Evolutionary conservation across 2,113 vertebrate genomes (phyloP), one percentile per base, ranked within the genome.

Genomic region (Pimephales promelas): DNA sequence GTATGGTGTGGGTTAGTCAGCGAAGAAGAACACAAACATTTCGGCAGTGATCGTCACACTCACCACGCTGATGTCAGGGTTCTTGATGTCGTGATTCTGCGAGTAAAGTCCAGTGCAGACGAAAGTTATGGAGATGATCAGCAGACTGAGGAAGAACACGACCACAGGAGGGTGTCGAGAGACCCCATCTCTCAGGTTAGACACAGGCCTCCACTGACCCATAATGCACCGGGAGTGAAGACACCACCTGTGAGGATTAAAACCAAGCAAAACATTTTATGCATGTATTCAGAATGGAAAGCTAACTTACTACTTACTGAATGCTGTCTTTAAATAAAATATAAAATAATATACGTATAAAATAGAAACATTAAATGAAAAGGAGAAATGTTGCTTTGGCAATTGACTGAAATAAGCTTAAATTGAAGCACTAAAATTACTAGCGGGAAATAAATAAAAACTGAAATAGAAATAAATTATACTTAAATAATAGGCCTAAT

Each of bases 21-120:
- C 28, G 49, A 11, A 9, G 40, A 13, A 43, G 8, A 79, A 71
- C 52, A 18, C 9, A 49, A 79, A 36, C 18, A 52, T 16, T 20
- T 16, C 43, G 36, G 26, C 20, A 43, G 10, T 45, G 3, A 26
- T 68, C 20, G 22, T 71, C 45, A 26, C n/a, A 28, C 81, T 90
- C 85, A 94, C 94, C 87, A 91, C 86, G 77, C 13, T 13, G n/a
- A 66, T 87, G 76, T 95, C 94, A 18, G 93, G 94, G 86, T 95
- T 93, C 68, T 90, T 90, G 6, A 94, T 86, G 8, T 66, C 85
- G 72, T 93, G 91, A 82, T 83, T 89, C 79, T 88, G 81, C 85
- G 57, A 91, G 75, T 95, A 95, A 62, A 87, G 84, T 49, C 92
- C 85, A 82, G 93, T 82, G 81, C 86, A 68, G 54, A 93, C 86